Evolutionary conservation across 2,113 vertebrate species (phyloP), one percentile per base, ranked within the genome.

Genomic region (Elaphurus davidianus): DNA sequence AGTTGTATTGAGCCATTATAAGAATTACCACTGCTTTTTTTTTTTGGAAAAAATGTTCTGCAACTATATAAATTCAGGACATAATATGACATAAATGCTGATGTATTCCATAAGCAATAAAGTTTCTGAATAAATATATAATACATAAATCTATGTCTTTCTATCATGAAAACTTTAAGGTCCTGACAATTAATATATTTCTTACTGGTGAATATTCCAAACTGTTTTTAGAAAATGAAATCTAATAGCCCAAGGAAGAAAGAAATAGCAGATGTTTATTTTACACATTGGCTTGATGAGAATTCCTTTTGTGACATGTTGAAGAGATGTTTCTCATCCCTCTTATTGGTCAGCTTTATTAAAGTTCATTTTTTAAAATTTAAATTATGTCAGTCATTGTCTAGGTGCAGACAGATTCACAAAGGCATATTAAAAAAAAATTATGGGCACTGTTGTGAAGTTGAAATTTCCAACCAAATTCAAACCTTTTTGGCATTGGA

Each of bases 391-490:
- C 28, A 74, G 36, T 85, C 57, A 90, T 59, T 90, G 28, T 96
- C 57, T 88, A 88, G 59, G 40, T 55, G 3, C 6, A 64, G 86
- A 84, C 52, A 90, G 71, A 83, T 40, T 97, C 79, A 94, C 27
- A 79, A 95, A 92, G 78, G 4, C 25, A 40, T 7, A 40, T 45
- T 87, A 71, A 21, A 19, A 45, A 45, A 30, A 47, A 54, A 54
- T 87, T 19, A 52, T 88, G 43, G 19, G 8, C 21, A 55, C 28
- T 83, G 86, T 71, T 2, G 0, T 94, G 21, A 59, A 93, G 45
- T 28, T 94, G 21, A 43, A 71, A 40, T 86, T 96, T 98, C 74
- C 87, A 96, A 95, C 50, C 83, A 97, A 86, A 94, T 94, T 78
- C 87, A 90, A 62, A 71, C 19, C 47, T 90, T 86, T 74, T 95